Base-by-base conservation (phyloP, 2,113 vertebrate species). In the Menidia beryllina region DNA sequence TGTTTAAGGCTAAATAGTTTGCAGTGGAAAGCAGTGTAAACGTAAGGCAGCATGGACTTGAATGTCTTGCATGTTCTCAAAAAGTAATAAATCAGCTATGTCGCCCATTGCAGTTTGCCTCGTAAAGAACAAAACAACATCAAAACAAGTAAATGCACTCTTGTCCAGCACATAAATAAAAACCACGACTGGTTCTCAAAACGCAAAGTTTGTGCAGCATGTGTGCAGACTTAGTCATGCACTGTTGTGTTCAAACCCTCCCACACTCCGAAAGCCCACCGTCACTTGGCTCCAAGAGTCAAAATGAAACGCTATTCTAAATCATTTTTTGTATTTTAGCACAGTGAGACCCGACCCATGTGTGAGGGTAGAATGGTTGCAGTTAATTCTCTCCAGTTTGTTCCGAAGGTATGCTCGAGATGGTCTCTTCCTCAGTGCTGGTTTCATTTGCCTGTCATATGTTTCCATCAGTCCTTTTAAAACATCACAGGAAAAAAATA, bases 1-100 rank as follows among this genome's bases (percentile, higher is more conserved):
- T 61, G 71, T 88, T 97, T 98, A 98, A 98, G 97, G 96, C 96
- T 93, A 91, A 95, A 92, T 79, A 78, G 91, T 95, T 95, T 93
- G 95, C 94, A 93, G 94, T 93, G 92, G 91, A 91, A 95, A 95
- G 93, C 92, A 79, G 91, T 95, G 93, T 95, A 93, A 96, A 96
- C 93, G 68, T 98, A 98, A 98, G 97, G 96, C 96, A 95, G 93
- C 95, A 88, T 94, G 94, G 95, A 91, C 84, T n/a, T 84, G 82
- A 89, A 91, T 91, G 91, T 93, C 85, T 92, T 57, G 82, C 91
- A 84, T 91, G 87, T 88, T 86, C 64, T 66, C 67, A 69, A 77
- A 87, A 79, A 79, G 38, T 56, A 53, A 49, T 79, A 67, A 89
- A 79, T 77, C 67, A 27, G 77, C 13, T 25, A 76, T 77, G 69